phyloP scores from a whole-genome alignment of 2,113 vertebrate genomes.

The Paramormyrops kingsleyae region DNA sequence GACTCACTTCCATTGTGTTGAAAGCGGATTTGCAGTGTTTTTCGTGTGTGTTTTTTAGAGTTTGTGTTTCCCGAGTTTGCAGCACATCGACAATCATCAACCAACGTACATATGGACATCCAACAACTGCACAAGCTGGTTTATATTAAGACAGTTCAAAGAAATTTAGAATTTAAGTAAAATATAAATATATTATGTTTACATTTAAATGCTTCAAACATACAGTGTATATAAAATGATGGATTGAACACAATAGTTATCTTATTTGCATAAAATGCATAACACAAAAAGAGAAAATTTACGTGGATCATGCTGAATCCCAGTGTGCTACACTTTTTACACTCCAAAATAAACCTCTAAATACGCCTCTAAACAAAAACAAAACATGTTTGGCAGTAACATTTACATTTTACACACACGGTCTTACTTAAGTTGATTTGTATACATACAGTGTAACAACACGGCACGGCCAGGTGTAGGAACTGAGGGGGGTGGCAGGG shows the following conservation, averaged over 20 bases:
- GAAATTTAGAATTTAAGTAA: background rate
- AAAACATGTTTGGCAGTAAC: background rate
- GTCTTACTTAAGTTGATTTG: background rate
- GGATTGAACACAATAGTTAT: background rate
- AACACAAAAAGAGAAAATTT: background rate
- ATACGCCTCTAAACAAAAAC: background rate
- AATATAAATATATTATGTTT: background rate
- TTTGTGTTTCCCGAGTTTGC: background rate
- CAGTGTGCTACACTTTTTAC: background rate
- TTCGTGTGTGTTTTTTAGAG: background rate
- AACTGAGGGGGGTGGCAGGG: background rate
- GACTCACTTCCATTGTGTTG: background rate
- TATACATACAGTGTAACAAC: background rate
- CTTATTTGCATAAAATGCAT: background rate
- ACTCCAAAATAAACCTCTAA: background rate
- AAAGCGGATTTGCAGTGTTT: background rate
- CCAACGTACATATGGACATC: background rate
- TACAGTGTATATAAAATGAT: background rate
- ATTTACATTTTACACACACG: background rate
- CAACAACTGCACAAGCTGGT: background rate
- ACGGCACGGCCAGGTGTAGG: background rate
- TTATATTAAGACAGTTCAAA: background rate
- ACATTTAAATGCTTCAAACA: background rate
- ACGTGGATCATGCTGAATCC: background rate
- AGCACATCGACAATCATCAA: background rate